These are phyloP conservation scores for Spisula solida DNA, from an alignment of 2,888 invertebrate genomes.

Conservation along the genomic window DNA sequence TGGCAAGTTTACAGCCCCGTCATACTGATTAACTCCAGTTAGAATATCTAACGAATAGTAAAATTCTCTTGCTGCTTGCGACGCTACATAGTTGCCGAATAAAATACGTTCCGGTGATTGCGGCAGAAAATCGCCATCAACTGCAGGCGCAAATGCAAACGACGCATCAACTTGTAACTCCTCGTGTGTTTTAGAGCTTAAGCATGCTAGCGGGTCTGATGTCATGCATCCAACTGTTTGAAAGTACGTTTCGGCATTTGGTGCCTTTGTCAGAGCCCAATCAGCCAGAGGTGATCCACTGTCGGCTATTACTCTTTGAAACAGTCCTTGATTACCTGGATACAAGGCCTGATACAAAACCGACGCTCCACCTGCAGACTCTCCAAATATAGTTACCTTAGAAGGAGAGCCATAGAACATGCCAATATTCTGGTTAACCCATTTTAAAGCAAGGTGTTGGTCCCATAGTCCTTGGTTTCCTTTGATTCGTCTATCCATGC, in stretches of 20 bases:
- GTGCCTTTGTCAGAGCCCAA: conserved; percentile 58
- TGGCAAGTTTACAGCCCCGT: conserved; percentile 40
- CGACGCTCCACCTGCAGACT: too few species aligned
- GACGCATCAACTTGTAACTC: conserved; percentile 83
- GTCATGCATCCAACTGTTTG: conserved; percentile 61
- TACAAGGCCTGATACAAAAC: too few species aligned
- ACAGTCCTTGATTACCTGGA: too few species aligned
- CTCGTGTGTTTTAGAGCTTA: conserved; percentile 57
- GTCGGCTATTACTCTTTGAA: too few species aligned
- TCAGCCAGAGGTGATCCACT: conserved; percentile 63
- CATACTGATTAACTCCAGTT: conserved; percentile 40
- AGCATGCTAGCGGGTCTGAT: conserved; percentile 75
- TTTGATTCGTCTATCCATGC: conserved; percentile 90
- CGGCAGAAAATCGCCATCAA: conserved; percentile 95
- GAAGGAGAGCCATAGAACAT: conserved; percentile 78
- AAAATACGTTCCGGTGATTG: too few species aligned
- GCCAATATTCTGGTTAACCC: conserved; percentile 95
- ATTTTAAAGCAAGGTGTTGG: conserved; percentile 96
- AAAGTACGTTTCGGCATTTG: conserved; percentile 90
- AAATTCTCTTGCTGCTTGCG: neutral
- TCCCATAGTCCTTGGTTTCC: too few species aligned
- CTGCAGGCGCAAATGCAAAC: conserved; percentile 93
- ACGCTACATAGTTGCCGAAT: neutral
- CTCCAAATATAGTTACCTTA: conserved; percentile 78
- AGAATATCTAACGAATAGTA: neutral